These are phyloP conservation scores for Silurus glanis DNA, from an alignment of 2,113 vertebrate species.

Conservation along the genomic window DNA sequence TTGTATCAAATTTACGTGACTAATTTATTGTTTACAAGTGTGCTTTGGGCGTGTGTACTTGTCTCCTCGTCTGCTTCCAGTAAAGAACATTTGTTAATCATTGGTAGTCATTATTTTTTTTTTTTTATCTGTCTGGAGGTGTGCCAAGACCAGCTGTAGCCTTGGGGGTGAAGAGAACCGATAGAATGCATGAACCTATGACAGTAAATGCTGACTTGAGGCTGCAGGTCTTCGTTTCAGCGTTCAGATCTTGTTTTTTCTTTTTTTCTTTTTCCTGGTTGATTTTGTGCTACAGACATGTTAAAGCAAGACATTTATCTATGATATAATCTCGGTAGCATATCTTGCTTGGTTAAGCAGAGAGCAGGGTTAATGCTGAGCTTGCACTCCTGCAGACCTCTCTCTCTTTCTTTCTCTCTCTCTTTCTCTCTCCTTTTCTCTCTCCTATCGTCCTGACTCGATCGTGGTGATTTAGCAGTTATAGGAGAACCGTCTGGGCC, in stretches of 20 bases:
- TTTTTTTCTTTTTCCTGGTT: constrained; percentile 1
- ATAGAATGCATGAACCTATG: background rate
- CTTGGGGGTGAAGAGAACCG: constrained; percentile 2
- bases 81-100: constrained; percentile 48
- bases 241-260: background rate
- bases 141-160: constrained; percentile 16
- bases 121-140: constrained; percentile 27
- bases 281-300: constrained; percentile 1
- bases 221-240: background rate
- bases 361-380: constrained; percentile 16
- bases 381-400: background rate
- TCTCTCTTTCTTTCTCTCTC: constrained; percentile 47
- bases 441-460: constrained; percentile 29
- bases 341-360: constrained; percentile 5
- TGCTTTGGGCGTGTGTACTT: background rate
- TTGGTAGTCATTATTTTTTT: constrained; percentile 33
- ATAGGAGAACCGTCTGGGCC: constrained; percentile 66
- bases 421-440: constrained; percentile 57
- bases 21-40: background rate
- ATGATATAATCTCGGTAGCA: background rate
- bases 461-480: constrained; percentile 54
- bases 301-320: background rate
- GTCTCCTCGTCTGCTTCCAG: background rate
- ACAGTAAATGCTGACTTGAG: background rate
- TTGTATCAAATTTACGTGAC: background rate